These are phyloP conservation scores for Malurus cyaneus DNA, from an alignment of 2,113 vertebrate species.

Conservation along the genomic window DNA sequence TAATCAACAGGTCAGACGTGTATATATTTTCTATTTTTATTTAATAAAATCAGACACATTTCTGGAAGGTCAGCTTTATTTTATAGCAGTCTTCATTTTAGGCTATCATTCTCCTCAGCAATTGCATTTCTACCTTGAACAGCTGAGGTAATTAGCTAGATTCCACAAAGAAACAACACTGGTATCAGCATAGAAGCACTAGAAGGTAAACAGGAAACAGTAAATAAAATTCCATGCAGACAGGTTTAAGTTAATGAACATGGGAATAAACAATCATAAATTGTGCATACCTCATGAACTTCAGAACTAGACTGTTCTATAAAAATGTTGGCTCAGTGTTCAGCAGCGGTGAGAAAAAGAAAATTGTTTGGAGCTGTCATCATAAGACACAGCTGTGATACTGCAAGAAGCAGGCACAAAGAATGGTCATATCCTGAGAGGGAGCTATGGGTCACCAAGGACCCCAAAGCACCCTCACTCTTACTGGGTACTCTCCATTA, in stretches of 20 bases:
- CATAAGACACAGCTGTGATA: neutral
- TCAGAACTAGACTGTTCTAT: neutral
- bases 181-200: neutral
- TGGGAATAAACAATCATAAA: neutral
- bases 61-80: neutral
- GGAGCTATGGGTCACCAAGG: neutral
- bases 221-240: neutral
- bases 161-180: neutral
- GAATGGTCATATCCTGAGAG: fast-evolving
- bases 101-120: neutral
- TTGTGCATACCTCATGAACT: neutral
- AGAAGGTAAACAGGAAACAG: neutral
- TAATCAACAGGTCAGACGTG: neutral
- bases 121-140: neutral
- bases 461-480: neutral
- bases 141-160: neutral
- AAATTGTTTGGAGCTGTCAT: neutral
- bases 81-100: neutral
- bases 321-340: neutral
- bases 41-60: neutral
- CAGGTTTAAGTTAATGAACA: neutral
- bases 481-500: neutral
- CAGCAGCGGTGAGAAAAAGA: neutral
- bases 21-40: neutral
- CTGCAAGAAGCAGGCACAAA: neutral